A percentile compares a stretch with the other conserved stretches of the same genome.
These are phyloP conservation scores for Carassius carassius DNA, from an alignment of 2,113 vertebrate genomes.

Conservation along the genomic window DNA sequence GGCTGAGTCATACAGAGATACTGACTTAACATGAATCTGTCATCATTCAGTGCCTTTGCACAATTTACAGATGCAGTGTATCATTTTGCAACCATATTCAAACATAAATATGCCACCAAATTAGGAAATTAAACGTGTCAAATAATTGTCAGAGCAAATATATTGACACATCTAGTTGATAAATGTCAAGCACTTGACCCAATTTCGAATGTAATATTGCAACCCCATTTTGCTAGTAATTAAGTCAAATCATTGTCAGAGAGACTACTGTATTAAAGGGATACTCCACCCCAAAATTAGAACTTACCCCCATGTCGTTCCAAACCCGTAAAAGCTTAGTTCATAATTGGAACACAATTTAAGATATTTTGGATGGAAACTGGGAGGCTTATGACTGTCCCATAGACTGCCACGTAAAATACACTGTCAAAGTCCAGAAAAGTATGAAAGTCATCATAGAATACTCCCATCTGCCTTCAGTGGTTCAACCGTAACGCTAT, in stretches of 20 bases:
- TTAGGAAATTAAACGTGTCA: not conserved
- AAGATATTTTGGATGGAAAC: no score
- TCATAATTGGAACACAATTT: no score
- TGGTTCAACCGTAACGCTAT: no score
- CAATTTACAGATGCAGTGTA: not conserved
- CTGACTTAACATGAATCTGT: not conserved
- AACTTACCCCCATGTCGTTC: no score
- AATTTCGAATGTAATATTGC: not conserved
- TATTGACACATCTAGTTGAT: not conserved
- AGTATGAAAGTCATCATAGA: no score
- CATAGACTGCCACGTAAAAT: no score
- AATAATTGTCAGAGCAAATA: not conserved
- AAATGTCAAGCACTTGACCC: not conserved
- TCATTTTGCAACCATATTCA: not conserved
- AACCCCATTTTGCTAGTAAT: not conserved
- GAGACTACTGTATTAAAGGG: no score
- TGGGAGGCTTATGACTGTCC: no score
- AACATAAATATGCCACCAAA: not conserved
- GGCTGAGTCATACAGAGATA: conserved; percentile 30
- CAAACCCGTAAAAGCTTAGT: no score
- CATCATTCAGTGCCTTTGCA: not conserved
- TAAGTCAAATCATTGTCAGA: not conserved
- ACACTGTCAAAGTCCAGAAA: no score
- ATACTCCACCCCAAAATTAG: no score
- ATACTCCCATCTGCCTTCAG: no score